phyloP scores from a whole-genome alignment of 1,140 invertebrate genomes.

The Heterodera carotae region DNA sequence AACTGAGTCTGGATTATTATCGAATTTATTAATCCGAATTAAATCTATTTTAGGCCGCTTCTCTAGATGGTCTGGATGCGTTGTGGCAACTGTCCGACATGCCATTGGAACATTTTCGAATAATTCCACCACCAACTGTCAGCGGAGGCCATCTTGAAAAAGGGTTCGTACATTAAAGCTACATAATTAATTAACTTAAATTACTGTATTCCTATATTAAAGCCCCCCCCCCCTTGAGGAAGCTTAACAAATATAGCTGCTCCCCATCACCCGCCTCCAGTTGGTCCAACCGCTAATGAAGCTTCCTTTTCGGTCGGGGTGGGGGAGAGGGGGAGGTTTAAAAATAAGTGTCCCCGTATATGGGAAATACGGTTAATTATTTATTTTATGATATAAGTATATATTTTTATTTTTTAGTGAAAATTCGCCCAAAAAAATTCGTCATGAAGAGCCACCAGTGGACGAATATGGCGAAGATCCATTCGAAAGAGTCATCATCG shows the following conservation, averaged over 20 bases:
- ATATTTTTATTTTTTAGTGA: not conserved
- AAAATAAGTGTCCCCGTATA: too few species aligned
- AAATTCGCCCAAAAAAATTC: not conserved
- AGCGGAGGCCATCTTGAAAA: not conserved
- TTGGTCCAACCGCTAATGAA: too few species aligned
- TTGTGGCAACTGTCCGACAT: not conserved
- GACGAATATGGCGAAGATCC: constrained; percentile 30
- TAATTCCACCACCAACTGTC: not conserved
- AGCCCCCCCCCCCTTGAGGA: too few species aligned
- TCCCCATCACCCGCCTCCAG: too few species aligned
- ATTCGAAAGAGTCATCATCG: constrained; percentile 18
- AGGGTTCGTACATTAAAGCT: not conserved
- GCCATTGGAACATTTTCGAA: not conserved
- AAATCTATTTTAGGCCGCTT: not conserved
- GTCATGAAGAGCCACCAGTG: not conserved
- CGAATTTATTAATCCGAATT: not conserved
- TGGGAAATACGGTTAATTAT: too few species aligned
- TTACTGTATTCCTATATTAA: too few species aligned
- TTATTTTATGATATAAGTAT: too few species aligned
- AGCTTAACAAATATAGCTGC: too few species aligned
- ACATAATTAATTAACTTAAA: not conserved
- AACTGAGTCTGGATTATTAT: not conserved
- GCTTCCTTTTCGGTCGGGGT: too few species aligned
- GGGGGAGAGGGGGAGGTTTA: too few species aligned
- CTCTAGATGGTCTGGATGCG: not conserved